Conservation (phyloP, 2,888 invertebrate genomes). For the Tetrapedia diversipes region DNA sequence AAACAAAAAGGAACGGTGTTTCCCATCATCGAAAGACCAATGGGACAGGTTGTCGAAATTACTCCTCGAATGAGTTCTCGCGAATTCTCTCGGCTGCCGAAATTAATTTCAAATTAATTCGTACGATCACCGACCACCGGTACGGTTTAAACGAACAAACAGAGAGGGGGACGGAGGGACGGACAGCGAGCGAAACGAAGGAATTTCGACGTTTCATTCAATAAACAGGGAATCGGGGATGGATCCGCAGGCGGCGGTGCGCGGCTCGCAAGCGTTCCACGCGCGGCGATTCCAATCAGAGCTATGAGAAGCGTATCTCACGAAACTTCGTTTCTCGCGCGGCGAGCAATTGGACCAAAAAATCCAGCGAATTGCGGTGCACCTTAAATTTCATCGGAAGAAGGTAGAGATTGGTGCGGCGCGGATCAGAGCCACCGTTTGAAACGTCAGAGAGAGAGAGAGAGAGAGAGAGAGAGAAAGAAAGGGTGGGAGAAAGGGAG, state of each 20-base stretch:
- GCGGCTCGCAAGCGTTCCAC: slow-evolving; percentile 34
- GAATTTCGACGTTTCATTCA: slow-evolving; percentile 27
- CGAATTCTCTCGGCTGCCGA: neutral
- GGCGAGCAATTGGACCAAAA: slow-evolving; percentile 49
- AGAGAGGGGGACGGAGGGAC: neutral
- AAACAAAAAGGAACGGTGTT: too few species aligned
- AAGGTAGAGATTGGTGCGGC: slow-evolving; percentile 41
- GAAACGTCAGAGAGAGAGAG: slow-evolving; percentile 45
- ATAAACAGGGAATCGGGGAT: slow-evolving; percentile 26
- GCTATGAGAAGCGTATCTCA: slow-evolving; percentile 53
- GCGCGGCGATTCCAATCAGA: slow-evolving; percentile 50
- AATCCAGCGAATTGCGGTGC: slow-evolving; percentile 61
- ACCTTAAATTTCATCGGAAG: slow-evolving; percentile 61
- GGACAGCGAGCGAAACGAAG: neutral
- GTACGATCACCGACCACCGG: neutral
- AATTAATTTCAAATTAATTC: slow-evolving; percentile 17
- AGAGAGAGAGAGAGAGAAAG: too few species aligned
- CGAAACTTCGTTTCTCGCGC: slow-evolving; percentile 51
- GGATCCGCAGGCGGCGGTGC: neutral
- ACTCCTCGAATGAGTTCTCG: neutral
- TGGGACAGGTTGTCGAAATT: neutral
- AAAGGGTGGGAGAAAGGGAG: too few species aligned
- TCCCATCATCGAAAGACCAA: neutral
- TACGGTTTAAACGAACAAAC: neutral
- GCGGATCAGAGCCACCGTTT: slow-evolving; percentile 42